phyloP scores from a whole-genome alignment of 1,140 invertebrate species.

The Drosophila teissieri region DNA sequence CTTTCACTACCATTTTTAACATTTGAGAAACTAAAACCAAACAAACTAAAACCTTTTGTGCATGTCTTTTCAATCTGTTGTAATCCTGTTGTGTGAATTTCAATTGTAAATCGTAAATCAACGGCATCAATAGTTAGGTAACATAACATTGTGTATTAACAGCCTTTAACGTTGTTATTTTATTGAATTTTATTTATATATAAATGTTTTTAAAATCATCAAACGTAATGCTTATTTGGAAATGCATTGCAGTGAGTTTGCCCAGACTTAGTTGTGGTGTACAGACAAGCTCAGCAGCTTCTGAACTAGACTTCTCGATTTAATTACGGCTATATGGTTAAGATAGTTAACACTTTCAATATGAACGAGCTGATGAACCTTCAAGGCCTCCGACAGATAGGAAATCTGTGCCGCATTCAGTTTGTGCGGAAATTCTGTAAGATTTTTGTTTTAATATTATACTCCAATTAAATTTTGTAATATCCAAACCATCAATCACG shows the following conservation, averaged over 20 bases:
- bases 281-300: constrained; percentile 14
- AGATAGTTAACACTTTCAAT: constrained; percentile 52
- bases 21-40: constrained; percentile 34
- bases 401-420: constrained; percentile 34
- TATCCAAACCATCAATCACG: constrained; percentile 58
- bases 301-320: constrained; percentile 16
- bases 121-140: constrained; percentile 45
- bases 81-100: constrained; percentile 58
- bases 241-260: neutral
- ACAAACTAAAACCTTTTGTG: constrained; percentile 48
- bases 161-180: constrained; percentile 73
- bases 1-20: constrained; percentile 34
- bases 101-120: constrained; percentile 30
- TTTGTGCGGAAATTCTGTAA: constrained; percentile 49
- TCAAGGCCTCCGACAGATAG: constrained; percentile 39
- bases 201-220: constrained; percentile 62
- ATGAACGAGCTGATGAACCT: constrained; percentile 27
- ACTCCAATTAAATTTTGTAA: too few relatives aligned
- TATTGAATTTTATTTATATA: constrained; percentile 75
- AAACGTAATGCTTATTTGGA: constrained; percentile 9
- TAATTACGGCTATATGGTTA: constrained; percentile 43
- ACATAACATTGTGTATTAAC: constrained; percentile 50
- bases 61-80: constrained; percentile 22
- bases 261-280: neutral
- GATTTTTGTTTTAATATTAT: neutral